Evolutionary conservation across 2,888 invertebrate species (phyloP).

Genomic region (Lasius platythorax): DNA sequence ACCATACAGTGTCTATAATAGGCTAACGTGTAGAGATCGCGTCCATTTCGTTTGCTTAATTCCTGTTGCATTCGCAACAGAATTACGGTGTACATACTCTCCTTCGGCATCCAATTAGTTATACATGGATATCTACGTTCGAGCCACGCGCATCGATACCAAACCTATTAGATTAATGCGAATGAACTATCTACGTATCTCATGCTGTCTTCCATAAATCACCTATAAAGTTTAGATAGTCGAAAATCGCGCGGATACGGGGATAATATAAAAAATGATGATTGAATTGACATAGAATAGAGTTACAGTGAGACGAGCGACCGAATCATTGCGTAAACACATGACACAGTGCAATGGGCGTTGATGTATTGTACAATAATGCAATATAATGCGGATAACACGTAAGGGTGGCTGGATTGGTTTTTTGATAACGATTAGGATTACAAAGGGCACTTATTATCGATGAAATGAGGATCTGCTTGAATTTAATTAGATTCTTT

Average conservation of each 20-base stretch:
- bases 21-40: constrained; percentile 51
- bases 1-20: constrained; percentile 60
- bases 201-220: constrained; percentile 62
- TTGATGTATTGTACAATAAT: constrained; percentile 2
- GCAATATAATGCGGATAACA: not conserved
- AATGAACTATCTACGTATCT: constrained; percentile 68
- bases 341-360: not conserved
- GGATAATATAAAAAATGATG: constrained; percentile 47
- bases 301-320: constrained; percentile 8
- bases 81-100: constrained; percentile 64
- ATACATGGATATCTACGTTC: constrained; percentile 76
- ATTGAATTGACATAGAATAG: constrained; percentile 61
- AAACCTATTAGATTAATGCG: constrained; percentile 71
- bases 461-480: not conserved
- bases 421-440: not conserved
- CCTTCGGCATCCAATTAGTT: constrained; percentile 66
- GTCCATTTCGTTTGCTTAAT: constrained; percentile 60
- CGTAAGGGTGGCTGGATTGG: not conserved
- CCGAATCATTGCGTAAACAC: not conserved
- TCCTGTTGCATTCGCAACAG: constrained; percentile 60
- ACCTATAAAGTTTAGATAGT: constrained; percentile 64
- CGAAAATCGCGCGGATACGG: constrained; percentile 52
- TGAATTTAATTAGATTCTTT: not conserved
- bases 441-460: not conserved
- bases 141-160: constrained; percentile 74